A percentile compares a stretch with the other conserved stretches of the same genome.
These are phyloP conservation scores for Callimorpha dominula DNA, from an alignment of 2,888 invertebrate species.

Conservation along the genomic window DNA sequence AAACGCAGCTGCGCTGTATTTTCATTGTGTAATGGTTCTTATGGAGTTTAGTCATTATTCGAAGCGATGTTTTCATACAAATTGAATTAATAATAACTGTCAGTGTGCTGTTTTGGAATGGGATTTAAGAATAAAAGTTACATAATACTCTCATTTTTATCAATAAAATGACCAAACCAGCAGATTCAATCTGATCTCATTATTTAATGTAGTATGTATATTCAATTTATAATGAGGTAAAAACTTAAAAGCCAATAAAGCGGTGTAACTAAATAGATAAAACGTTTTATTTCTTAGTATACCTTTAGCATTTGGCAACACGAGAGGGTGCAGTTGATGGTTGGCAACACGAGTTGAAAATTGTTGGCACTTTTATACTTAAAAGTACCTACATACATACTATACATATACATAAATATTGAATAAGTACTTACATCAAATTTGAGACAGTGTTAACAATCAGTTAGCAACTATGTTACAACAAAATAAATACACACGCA, in stretches of 20 bases:
- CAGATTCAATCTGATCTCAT: slow-evolving; percentile 40
- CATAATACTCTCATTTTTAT: neutral
- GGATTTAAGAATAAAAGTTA: neutral
- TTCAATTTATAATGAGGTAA: neutral
- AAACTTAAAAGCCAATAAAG: neutral
- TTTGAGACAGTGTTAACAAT: neutral
- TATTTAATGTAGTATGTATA: slow-evolving; percentile 28
- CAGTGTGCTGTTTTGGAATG: neutral
- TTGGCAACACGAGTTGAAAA: neutral
- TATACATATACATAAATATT: neutral
- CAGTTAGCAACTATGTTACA: neutral
- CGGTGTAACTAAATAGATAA: neutral
- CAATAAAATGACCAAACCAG: neutral
- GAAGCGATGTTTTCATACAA: neutral
- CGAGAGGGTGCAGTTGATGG: neutral
- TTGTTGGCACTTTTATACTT: neutral
- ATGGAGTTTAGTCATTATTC: neutral
- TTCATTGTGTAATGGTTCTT: neutral
- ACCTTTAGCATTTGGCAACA: neutral
- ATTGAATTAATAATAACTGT: neutral
- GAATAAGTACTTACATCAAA: slow-evolving; percentile 12
- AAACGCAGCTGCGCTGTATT: neutral
- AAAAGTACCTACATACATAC: neutral
- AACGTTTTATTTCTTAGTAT: neutral
- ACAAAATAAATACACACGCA: slow-evolving; percentile 16